Conservation (phyloP, 1,140 invertebrate genomes). For the Ctenoplectra terminalis region DNA sequence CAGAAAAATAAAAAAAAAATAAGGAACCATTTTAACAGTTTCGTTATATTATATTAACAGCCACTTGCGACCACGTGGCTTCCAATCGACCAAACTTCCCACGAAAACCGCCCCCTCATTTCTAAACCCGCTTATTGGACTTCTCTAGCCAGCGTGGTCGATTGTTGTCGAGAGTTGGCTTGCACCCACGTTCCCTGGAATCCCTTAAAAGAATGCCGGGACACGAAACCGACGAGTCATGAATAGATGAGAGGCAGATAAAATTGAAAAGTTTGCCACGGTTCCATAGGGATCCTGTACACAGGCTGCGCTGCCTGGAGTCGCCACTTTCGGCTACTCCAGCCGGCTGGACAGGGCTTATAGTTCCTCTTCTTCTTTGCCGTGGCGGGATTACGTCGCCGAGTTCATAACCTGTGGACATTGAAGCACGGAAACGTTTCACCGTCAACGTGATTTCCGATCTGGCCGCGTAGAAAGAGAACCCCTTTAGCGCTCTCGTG, state of each 20-base stretch:
- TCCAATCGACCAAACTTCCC: background rate
- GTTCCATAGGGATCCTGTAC: constrained; percentile 10
- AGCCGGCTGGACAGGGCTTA: background rate
- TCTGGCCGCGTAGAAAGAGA: constrained; percentile 16
- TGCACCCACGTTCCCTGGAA: background rate
- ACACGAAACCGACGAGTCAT: constrained; percentile 59
- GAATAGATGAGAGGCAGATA: constrained; percentile 75
- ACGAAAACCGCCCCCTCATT: no score
- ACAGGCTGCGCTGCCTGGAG: background rate
- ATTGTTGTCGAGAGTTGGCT: constrained; percentile 12
- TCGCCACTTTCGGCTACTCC: constrained; percentile 34
- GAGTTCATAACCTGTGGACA: constrained; percentile 28
- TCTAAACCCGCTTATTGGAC: background rate
- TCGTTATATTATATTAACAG: no score
- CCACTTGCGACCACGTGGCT: background rate
- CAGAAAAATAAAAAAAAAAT: no score
- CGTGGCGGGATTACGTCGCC: constrained; percentile 23
- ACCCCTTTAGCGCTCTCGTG: background rate
- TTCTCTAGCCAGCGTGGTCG: background rate
- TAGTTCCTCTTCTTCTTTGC: constrained; percentile 17
- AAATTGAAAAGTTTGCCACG: constrained; percentile 62
- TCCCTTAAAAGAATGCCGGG: constrained; percentile 48
- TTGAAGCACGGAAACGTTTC: constrained; percentile 23
- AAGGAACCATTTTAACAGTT: no score
- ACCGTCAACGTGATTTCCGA: constrained; percentile 28